These are phyloP conservation scores for Clarias pachynema DNA, from an alignment of 2,797 vertebrate species.

Conservation along the genomic window DNA sequence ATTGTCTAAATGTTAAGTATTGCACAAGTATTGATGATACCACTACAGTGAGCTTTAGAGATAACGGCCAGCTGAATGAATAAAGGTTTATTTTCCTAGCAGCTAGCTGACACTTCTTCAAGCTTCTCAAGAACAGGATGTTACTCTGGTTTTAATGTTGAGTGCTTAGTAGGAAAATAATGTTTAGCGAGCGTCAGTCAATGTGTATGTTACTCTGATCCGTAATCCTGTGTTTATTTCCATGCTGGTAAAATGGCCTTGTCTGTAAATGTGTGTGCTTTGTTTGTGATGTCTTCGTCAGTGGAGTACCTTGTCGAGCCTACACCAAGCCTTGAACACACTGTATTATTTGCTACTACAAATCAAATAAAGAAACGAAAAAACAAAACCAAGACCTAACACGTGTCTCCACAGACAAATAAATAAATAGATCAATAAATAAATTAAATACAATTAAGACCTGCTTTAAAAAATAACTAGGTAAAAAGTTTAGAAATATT, in stretches of 20 bases:
- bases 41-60: slow-evolving; percentile 14
- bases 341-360: slow-evolving; percentile 48
- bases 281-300: slow-evolving; percentile 29
- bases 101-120: background rate
- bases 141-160: slow-evolving; percentile 9
- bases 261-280: slow-evolving; percentile 41
- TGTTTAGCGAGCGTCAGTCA: slow-evolving; percentile 21
- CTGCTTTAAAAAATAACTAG: slow-evolving; percentile 32
- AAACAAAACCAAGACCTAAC: background rate
- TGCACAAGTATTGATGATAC: slow-evolving; percentile 36
- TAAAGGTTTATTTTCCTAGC: background rate
- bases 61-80: background rate
- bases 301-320: slow-evolving; percentile 18
- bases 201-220: slow-evolving; percentile 20
- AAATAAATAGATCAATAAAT: slow-evolving; percentile 13
- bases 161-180: slow-evolving; percentile 10
- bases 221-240: background rate
- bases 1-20: slow-evolving; percentile 35
- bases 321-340: slow-evolving; percentile 24
- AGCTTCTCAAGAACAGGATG: slow-evolving; percentile 17
- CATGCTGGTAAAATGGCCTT: slow-evolving; percentile 24
- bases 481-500: slow-evolving; percentile 20
- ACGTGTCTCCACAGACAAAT: slow-evolving; percentile 35
- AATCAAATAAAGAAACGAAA: slow-evolving; percentile 40
- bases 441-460: slow-evolving; percentile 10